phyloP scores from a whole-genome alignment of 2,888 invertebrate genomes.

The Gastracanthus pulcherrimus region DNA sequence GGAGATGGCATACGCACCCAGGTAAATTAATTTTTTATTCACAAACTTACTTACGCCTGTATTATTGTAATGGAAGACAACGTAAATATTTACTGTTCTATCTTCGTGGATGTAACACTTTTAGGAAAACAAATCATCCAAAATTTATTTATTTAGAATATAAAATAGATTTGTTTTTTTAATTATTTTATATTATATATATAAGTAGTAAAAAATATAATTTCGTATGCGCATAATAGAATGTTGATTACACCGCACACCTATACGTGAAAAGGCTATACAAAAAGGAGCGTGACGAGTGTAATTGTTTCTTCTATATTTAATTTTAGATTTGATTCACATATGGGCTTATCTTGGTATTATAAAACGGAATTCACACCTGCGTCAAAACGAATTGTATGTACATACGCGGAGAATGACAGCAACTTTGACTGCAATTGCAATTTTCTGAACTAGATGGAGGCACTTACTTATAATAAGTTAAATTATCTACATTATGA shows the following conservation, averaged over 20 bases:
- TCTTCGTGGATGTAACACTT: too few species aligned
- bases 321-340: slow-evolving; percentile 14
- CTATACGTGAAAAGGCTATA: too few species aligned
- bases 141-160: too few species aligned
- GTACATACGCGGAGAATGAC: neutral
- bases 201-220: too few species aligned
- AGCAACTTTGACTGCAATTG: neutral
- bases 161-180: too few species aligned
- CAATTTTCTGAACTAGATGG: neutral
- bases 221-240: too few species aligned
- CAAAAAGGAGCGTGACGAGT: neutral
- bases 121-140: too few species aligned
- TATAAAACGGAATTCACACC: neutral
- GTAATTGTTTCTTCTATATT: neutral
- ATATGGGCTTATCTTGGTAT: neutral
- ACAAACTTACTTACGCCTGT: too few species aligned
- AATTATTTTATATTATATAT: too few species aligned
- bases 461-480: neutral
- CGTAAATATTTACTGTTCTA: too few species aligned
- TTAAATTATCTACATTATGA: neutral
- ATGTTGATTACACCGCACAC: too few species aligned
- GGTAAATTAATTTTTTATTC: slow-evolving; percentile 56
- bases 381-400: neutral
- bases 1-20: slow-evolving; percentile 67
- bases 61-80: too few species aligned